Base-by-base conservation (phyloP, 2,797 vertebrate species). In the Luscinia megarhynchos region DNA sequence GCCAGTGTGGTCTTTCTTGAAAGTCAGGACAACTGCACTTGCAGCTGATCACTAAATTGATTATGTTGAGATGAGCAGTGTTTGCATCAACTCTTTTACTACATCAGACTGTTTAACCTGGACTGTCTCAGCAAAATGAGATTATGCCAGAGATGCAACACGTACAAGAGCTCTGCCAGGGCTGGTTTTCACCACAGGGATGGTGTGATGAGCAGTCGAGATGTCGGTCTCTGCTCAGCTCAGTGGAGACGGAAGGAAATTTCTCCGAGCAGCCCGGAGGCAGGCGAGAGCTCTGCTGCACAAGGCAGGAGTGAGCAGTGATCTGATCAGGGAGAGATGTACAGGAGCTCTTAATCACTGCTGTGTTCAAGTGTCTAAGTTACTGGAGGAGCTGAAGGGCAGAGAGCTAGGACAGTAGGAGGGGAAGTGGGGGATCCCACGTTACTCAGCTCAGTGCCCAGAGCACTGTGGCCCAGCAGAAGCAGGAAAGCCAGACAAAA, bases 41-140 rank as follows among this genome's bases (percentile, higher is more conserved):
- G 51, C 68, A 83, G 64, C 61, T 84, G 82, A 70, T 76, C 5
- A 2, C 34, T 84, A 79, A 82, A 43, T 1, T 51, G 43, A 84
- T 53, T 40, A 75, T 24, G 24, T 4, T 59, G 70, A 79, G 59
- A 79, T 20, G 69, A 93, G 58, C 12, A 66, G 30, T 24, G 20
- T 63, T 90, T 92, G 70, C 59, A 87, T 73, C 36, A 89, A 78
- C 58, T 78, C 54, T 76, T 91, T n/a, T 58, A 75, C 59, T 67
- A 41, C 18, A 92, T 84, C 53, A 89, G 58, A n/a, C 48, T 83
- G 18, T 66, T 88, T 48, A 87, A 41, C 70, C 45, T 48, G 63
- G 58, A 92, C 53, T 51, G 43, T 45, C 43, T 67, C 62, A 87
- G 59, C 22, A 92, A 94, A 96, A 89, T 27, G n/a, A 84, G 51